Evolutionary conservation across 2,888 invertebrate species (phyloP).

Genomic region (Muscina levida): DNA sequence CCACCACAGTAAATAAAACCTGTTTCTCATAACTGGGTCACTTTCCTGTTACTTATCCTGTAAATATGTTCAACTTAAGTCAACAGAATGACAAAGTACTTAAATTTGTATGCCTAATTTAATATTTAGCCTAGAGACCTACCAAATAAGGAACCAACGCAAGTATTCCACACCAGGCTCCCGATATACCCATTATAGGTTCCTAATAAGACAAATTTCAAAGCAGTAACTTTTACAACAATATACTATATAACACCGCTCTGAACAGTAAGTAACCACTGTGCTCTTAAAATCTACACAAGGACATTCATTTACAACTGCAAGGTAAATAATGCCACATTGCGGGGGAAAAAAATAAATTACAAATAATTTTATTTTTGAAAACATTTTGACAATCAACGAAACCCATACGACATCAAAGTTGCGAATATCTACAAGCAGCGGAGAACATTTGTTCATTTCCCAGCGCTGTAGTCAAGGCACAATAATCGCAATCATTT

Average conservation of each 20-base stretch:
- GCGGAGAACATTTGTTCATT: too few species aligned
- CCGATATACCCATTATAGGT: conserved; percentile 13
- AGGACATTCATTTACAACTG: conserved; percentile 46
- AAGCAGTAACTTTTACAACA: neutral
- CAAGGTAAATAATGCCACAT: neutral
- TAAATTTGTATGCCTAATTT: conserved; percentile 51
- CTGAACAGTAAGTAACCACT: neutral
- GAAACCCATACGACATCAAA: neutral
- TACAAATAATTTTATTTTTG: conserved; percentile 20
- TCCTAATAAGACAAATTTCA: neutral
- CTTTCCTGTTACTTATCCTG: too few species aligned
- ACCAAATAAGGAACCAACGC: neutral
- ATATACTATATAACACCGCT: neutral
- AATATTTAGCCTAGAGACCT: neutral
- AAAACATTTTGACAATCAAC: conserved; percentile 7
- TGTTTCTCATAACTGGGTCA: too few species aligned
- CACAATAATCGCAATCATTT: too few species aligned
- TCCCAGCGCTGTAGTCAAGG: too few species aligned
- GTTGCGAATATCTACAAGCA: neutral
- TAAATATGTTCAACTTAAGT: too few species aligned
- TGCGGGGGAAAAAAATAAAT: neutral
- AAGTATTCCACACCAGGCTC: conserved; percentile 36
- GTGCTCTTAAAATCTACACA: neutral
- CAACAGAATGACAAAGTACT: conserved; percentile 31
- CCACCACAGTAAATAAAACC: too few species aligned